Evolutionary conservation across 2,888 invertebrate genomes (phyloP).

Genomic region (Callyntrura guangdongensis): DNA sequence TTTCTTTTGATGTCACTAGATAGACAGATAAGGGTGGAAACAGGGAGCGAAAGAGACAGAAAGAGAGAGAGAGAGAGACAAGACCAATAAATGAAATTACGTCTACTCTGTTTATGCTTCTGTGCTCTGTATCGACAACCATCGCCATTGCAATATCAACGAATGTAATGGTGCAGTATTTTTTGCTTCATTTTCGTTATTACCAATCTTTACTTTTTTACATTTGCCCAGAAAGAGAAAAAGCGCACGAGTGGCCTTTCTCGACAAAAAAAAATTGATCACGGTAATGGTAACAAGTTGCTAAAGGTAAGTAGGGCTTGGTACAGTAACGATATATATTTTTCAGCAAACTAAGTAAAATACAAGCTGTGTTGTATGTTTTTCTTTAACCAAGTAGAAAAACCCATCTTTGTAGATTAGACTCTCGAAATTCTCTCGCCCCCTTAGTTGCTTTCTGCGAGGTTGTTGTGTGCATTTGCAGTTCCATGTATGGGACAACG

Average conservation of each 20-base stretch:
- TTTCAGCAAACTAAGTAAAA: background rate
- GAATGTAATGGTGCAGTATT: slow-evolving; percentile 29
- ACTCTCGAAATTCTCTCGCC: background rate
- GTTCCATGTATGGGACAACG: background rate
- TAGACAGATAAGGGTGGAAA: background rate
- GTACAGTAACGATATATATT: background rate
- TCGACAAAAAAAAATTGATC: background rate
- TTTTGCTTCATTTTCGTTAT: slow-evolving; percentile 21
- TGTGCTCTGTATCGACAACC: slow-evolving; percentile 18
- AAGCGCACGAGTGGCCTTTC: background rate
- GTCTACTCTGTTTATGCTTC: slow-evolving; percentile 30
- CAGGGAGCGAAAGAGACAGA: background rate
- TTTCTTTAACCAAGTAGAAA: background rate
- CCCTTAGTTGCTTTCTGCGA: background rate
- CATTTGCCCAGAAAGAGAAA: background rate
- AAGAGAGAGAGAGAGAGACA: background rate
- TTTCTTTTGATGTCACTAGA: slow-evolving; percentile 20
- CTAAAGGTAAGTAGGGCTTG: background rate
- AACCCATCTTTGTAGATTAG: no score
- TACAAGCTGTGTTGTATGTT: background rate
- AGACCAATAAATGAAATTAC: slow-evolving; percentile 55
- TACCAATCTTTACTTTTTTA: slow-evolving; percentile 34
- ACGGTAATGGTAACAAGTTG: slow-evolving; percentile 39
- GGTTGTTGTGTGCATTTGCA: background rate
- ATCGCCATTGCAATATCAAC: slow-evolving; percentile 18